A percentile compares a stretch with the other conserved stretches of the same genome.
Evolutionary conservation across 2,113 vertebrate species (phyloP).

Genomic region (Tychaedon coryphoeus): DNA sequence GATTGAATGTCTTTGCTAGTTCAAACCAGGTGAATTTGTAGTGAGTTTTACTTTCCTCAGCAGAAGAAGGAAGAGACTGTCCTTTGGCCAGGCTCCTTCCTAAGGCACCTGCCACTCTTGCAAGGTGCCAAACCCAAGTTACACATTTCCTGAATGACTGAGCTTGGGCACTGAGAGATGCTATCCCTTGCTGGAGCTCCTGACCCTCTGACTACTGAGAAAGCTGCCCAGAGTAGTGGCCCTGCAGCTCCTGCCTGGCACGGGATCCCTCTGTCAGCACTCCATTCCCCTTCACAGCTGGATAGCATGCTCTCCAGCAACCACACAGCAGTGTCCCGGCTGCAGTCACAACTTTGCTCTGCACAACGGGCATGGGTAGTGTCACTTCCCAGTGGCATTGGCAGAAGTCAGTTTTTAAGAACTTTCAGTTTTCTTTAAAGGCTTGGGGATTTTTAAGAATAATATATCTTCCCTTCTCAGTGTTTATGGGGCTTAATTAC

Average conservation of each 20-base stretch:
- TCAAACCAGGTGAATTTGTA: background rate
- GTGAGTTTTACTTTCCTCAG: background rate
- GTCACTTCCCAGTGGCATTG: background rate
- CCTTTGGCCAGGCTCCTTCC: background rate
- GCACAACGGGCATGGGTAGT: rapidly evolving
- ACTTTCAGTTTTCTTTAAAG: rapidly evolving
- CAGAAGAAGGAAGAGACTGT: background rate
- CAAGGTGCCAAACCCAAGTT: background rate
- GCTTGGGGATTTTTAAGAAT: background rate
- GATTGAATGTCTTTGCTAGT: background rate
- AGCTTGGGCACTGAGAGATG: background rate
- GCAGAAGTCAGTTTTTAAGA: background rate
- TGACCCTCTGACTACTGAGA: background rate
- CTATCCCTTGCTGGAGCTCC: background rate
- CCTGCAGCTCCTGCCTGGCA: background rate
- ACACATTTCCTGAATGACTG: background rate
- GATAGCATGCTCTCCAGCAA: background rate
- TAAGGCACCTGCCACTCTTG: background rate
- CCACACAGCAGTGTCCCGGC: background rate
- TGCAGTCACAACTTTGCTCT: background rate
- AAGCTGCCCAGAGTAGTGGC: background rate
- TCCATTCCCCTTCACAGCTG: background rate
- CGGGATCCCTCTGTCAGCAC: background rate
- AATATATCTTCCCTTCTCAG: background rate
- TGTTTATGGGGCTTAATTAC: background rate